Base-by-base conservation (phyloP, 2,888 invertebrate species). In the Trissolcus brochymenae region DNA sequence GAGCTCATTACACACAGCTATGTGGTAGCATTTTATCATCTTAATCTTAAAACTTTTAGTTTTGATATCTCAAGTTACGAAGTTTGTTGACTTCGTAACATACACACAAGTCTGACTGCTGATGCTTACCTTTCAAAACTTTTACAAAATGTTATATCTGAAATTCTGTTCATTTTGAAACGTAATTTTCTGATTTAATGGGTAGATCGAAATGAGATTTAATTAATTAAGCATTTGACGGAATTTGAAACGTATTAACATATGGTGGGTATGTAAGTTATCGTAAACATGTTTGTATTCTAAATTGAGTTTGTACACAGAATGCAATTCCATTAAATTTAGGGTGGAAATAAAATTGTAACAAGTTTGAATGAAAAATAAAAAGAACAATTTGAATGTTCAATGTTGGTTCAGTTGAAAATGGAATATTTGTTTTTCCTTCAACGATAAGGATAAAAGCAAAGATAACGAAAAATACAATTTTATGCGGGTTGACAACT, bases 401-500 rank as follows among this genome's bases (percentile, higher is more conserved):
- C 9, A 35, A 35, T 62, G 55, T 77, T 73, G 68, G 67, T 74
- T 74, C 70, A 60, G 65, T 53, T 56, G 54, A 71, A 71, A 78
- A 71, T 70, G 57, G 56, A 49, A 43, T 49, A 56, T 66, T 66
- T 74, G 65, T 70, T 74, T 66, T 67, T 74, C 61, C 59, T 55
- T 46, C 51, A 62, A 61, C 54, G 65, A 78, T 74, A 71, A 78
- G 74, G 56, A 75, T 78, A 75, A 74, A 11, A 66, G 46, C 43
- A 14, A 60, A 71, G 67, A 78, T 74, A 78, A 71, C 61, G 21
- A 49, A 67, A 75, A 61, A 75, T 35, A 75, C 64, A 66, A 59
- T 78, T 75, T 71, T 40, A 71, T 71, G 64, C 74, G 70, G 61
- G 68, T 74, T 71, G 67, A 71, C 74, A 59, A 64, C 59, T 71